These are phyloP conservation scores for Lonchura striata DNA, from an alignment of 2,113 vertebrate genomes.

Conservation along the genomic window DNA sequence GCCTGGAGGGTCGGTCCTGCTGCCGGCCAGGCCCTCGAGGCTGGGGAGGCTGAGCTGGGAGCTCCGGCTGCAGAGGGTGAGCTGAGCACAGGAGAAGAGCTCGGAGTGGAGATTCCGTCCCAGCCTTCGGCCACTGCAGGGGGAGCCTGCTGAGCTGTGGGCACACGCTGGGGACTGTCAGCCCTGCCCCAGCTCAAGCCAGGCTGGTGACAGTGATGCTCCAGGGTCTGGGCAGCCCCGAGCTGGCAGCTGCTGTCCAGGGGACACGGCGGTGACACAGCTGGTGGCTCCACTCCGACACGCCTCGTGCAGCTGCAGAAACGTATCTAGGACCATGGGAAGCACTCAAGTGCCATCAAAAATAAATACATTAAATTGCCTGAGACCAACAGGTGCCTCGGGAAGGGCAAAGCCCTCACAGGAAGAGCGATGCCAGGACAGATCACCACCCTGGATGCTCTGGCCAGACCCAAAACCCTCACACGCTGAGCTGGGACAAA, in stretches of 20 bases:
- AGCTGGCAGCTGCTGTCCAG: not conserved
- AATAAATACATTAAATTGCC: slow-evolving; percentile 60
- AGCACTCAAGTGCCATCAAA: slow-evolving; percentile 34
- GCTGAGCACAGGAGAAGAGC: not conserved
- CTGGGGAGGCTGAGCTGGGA: not conserved
- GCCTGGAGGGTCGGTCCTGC: not conserved
- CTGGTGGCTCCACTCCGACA: accelerated
- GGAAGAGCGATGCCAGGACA: not conserved
- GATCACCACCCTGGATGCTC: not conserved
- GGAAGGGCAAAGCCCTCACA: not conserved
- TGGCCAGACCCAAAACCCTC: not conserved
- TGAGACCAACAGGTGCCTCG: not conserved
- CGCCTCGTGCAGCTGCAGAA: not conserved
- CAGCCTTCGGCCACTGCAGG: not conserved
- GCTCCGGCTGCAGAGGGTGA: not conserved
- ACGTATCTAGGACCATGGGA: not conserved
- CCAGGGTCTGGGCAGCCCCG: accelerated
- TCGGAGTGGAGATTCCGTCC: not conserved
- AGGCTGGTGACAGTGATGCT: not conserved
- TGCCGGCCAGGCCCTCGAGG: not conserved
- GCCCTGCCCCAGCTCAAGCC: not conserved
- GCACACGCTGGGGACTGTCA: not conserved
- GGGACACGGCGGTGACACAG: not conserved
- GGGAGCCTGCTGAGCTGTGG: not conserved
- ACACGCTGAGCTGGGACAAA: not conserved